These are phyloP conservation scores for Mycetomoellerius zeteki DNA, from an alignment of 1,140 invertebrate genomes.

Conservation along the genomic window DNA sequence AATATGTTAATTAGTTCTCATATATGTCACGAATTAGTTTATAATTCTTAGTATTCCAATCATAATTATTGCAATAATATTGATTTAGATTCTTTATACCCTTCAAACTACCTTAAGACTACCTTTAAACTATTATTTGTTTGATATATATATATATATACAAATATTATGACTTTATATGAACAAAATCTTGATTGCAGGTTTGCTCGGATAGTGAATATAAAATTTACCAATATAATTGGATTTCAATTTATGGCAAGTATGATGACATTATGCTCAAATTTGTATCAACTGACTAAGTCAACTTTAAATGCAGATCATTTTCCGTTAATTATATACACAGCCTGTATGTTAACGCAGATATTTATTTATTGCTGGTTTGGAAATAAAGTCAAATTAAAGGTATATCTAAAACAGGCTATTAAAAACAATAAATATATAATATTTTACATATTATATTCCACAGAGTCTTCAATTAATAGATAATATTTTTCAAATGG, in stretches of 20 bases:
- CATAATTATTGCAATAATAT: no score
- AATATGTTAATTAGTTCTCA: neutral
- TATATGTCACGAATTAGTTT: neutral
- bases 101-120: no score
- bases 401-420: neutral
- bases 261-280: neutral
- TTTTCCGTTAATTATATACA: neutral
- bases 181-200: neutral
- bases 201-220: neutral
- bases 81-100: no score
- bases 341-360: conserved; percentile 64
- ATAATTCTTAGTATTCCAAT: no score
- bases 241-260: neutral
- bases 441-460: neutral
- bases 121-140: no score
- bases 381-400: conserved; percentile 86
- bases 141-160: neutral
- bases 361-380: conserved; percentile 88
- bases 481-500: conserved; percentile 62
- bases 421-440: neutral
- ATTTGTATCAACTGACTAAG: neutral
- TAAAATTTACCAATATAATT: neutral
- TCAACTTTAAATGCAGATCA: neutral
- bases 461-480: conserved; percentile 60
- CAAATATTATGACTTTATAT: neutral